Evolutionary conservation across 2,113 vertebrate genomes (phyloP).

Genomic region (Amblyornis subalaris): DNA sequence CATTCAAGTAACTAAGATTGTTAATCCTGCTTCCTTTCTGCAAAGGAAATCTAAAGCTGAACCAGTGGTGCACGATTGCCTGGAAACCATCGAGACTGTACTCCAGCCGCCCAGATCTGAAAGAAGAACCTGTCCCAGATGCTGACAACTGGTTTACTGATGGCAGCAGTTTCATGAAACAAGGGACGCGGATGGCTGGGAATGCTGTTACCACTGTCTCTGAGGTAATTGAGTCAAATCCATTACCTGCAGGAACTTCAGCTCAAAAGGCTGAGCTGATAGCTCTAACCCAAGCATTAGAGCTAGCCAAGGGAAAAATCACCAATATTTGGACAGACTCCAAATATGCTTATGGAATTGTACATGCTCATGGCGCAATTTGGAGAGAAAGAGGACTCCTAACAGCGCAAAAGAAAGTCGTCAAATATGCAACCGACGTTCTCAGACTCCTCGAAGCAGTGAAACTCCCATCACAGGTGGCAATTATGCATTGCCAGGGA

Average conservation of each 20-base stretch:
- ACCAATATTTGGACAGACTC: background rate
- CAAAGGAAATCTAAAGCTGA: no score
- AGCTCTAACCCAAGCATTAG: background rate
- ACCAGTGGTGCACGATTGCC: no score
- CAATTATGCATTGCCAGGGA: background rate
- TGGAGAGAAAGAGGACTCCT: background rate
- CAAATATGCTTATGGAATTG: background rate
- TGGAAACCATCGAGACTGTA: background rate
- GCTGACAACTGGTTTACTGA: background rate
- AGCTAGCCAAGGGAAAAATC: background rate
- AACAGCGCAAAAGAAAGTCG: background rate
- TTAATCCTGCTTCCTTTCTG: no score
- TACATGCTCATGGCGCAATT: background rate
- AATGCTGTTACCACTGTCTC: background rate
- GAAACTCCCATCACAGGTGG: background rate
- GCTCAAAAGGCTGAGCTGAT: background rate
- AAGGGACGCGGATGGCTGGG: background rate
- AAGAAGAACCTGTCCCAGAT: background rate
- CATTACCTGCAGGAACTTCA: background rate
- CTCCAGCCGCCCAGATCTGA: background rate
- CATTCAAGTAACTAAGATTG: background rate
- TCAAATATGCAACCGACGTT: background rate
- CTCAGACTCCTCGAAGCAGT: background rate
- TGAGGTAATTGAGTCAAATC: background rate
- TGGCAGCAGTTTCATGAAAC: background rate